Conservation (phyloP, 2,113 vertebrate genomes). For the Nyctereutes procyonoides region DNA sequence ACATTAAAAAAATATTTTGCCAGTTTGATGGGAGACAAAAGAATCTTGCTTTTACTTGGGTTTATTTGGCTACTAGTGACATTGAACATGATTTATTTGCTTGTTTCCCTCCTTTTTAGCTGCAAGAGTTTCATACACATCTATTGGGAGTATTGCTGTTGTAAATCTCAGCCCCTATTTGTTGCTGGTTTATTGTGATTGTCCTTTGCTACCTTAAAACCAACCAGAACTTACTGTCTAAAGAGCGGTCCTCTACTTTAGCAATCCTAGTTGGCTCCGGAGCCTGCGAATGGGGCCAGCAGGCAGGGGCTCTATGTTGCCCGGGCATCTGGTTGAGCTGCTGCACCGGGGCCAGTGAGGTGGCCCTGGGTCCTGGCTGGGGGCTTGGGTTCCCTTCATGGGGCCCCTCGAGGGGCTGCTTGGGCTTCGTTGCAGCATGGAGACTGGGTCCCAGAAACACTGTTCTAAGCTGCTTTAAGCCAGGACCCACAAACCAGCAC, state of each 20-base stretch:
- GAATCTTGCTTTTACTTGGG: not conserved
- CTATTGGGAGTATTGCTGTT: too few species aligned
- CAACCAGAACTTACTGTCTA: accelerated
- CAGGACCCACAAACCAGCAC: accelerated
- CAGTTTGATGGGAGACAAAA: not conserved
- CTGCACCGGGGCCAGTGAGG: accelerated
- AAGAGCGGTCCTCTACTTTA: accelerated
- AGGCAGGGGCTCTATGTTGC: not conserved
- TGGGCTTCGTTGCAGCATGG: not conserved
- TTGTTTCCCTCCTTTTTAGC: not conserved
- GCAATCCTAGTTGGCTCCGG: not conserved
- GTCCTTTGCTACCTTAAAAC: accelerated
- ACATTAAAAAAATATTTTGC: not conserved
- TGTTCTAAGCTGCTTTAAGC: not conserved
- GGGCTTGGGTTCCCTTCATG: not conserved
- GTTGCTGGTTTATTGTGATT: not conserved
- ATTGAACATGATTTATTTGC: not conserved
- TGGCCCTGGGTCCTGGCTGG: not conserved
- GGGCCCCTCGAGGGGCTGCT: not conserved
- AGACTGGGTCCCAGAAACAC: not conserved
- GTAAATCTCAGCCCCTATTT: not conserved
- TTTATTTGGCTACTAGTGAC: not conserved
- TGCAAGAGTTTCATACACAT: accelerated
- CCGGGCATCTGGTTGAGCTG: too few species aligned
- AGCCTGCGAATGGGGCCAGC: too few species aligned